Conservation (phyloP, 2,888 invertebrate species). For the Nasonovia ribisnigri region DNA sequence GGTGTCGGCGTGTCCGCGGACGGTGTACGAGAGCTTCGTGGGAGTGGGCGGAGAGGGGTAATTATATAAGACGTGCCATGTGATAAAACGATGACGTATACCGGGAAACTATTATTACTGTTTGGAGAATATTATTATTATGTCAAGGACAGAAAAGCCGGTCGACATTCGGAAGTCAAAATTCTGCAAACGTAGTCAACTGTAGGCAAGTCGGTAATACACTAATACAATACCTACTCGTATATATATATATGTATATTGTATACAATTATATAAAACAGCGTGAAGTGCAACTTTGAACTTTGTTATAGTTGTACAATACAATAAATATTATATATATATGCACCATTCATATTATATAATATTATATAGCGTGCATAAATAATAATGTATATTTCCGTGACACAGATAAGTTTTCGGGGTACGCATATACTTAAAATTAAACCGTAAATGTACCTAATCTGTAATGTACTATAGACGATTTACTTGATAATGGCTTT, state of each 20-base stretch:
- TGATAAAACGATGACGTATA: neutral
- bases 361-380: neutral
- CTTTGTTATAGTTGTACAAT: neutral
- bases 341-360: neutral
- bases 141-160: neutral
- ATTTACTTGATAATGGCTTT: neutral
- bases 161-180: neutral
- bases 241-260: neutral
- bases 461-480: neutral
- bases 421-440: neutral
- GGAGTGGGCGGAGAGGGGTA: neutral
- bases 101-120: neutral
- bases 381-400: neutral
- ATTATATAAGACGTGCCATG: neutral
- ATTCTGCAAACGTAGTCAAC: neutral
- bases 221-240: too few species aligned
- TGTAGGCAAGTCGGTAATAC: neutral
- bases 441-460: neutral
- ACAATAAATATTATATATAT: neutral
- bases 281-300: neutral
- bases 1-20: neutral
- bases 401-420: neutral
- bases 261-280: neutral
- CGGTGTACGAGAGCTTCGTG: neutral
- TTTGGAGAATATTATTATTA: neutral